Evolutionary conservation across 2,888 invertebrate genomes (phyloP), one percentile per base, ranked within the genome.

Genomic region (Eudemis profundana): DNA sequence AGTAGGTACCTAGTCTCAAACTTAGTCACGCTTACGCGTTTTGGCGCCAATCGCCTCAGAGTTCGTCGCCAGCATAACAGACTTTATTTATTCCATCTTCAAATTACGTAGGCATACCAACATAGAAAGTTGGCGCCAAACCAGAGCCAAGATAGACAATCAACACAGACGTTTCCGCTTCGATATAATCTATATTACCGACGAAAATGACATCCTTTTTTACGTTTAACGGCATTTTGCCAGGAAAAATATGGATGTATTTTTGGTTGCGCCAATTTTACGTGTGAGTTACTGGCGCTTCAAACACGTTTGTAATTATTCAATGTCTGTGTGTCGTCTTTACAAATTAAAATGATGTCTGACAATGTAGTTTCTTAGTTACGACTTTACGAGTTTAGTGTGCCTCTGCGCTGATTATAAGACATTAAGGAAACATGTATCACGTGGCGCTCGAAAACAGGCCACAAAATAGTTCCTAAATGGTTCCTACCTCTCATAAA

Each of bases 51-150:
- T 27, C 7, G n/a, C 21, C 21, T 46, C 42, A 19, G 14, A 44
- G 19, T 4, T n/a, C 50, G 62, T 54, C 50, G 50, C 40, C 50
- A 36, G 50, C 63, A 49, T 49, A 50, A 50, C 29, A 42, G 33
- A 23, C n/a, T 44, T 8, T 10, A 29, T 53, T 54, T 40, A 59
- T 51, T 57, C 36, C 49, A 44, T 27, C 19, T 50, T 14, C 10
- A 33, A 44, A 51, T 64, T 59, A 59, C 57, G 57, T 44, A 64
- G 63, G 57, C 50, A 64, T 50, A 51, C 64, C 57, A 57, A 57
- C 64, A 50, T 59, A 64, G 64, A 64, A 50, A 64, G 64, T 59
- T 64, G 64, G 64, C 64, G 64, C 64, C 64, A 51, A 51, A 64
- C 64, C 64, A 64, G 50, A 57, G 44, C 8, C 57, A 59, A 57